A percentile compares a stretch with the other conserved stretches of the same genome.
phyloP scores from a whole-genome alignment of 2,797 vertebrate genomes.

The Hipposideros larvatus region DNA sequence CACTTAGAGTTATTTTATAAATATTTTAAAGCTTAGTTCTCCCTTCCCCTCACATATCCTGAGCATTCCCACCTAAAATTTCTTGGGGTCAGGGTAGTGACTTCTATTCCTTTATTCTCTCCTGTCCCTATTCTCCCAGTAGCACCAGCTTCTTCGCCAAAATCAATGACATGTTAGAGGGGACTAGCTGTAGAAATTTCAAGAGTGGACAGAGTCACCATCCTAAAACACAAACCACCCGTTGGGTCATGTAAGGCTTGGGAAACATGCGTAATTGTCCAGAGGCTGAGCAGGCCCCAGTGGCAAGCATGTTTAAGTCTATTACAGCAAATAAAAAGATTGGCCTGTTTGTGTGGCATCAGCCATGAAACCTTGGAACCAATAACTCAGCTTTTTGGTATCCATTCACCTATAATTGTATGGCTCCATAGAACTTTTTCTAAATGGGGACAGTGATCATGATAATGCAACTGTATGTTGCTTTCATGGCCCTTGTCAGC shows the following conservation, averaged over 20 bases:
- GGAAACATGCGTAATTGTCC: neutral
- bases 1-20: neutral
- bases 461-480: neutral
- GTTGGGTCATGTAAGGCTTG: neutral
- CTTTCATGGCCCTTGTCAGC: neutral
- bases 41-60: neutral
- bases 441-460: neutral
- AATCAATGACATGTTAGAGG: neutral
- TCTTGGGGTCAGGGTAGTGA: neutral
- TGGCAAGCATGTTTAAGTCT: neutral
- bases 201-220: neutral
- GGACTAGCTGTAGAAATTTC: neutral
- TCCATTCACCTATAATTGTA: neutral
- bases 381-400: neutral
- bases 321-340: neutral
- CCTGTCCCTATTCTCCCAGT: neutral
- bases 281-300: neutral
- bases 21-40: neutral
- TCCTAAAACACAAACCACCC: neutral
- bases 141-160: neutral
- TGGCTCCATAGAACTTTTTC: constrained; percentile 16
- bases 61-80: neutral
- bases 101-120: neutral
- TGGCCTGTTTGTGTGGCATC: neutral
- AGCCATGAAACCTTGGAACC: neutral